These are phyloP conservation scores for Bellardia bayeri DNA, from an alignment of 2,888 invertebrate species.

Conservation along the genomic window DNA sequence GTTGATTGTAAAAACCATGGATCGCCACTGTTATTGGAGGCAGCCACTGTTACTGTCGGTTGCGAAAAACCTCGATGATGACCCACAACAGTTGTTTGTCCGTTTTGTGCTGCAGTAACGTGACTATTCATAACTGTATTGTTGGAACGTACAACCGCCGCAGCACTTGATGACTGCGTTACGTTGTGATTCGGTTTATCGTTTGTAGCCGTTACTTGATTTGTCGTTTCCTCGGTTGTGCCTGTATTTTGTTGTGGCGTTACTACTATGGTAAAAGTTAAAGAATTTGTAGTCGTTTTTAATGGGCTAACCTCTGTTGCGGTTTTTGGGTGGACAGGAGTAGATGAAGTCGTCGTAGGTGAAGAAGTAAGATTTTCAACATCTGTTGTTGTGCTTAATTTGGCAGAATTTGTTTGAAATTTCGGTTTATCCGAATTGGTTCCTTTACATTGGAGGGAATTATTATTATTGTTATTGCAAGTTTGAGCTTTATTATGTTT, in stretches of 20 bases:
- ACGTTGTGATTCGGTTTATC: conserved; percentile 23
- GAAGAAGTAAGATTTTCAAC: conserved; percentile 27
- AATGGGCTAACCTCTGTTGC: conserved; percentile 66
- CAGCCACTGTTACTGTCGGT: conserved; percentile 82
- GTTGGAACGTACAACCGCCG: conserved; percentile 64
- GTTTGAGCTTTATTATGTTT: conserved; percentile 58
- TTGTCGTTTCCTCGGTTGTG: conserved; percentile 62
- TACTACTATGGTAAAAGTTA: conserved; percentile 12
- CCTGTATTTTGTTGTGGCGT: conserved; percentile 45
- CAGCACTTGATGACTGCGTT: conserved; percentile 61
- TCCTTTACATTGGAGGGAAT: conserved; percentile 74
- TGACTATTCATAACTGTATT: conserved; percentile 84
- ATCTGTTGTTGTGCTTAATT: conserved; percentile 72
- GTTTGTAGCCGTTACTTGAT: conserved; percentile 40
- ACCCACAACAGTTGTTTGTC: conserved; percentile 84
- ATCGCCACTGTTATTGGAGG: conserved; percentile 82
- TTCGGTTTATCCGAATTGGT: conserved; percentile 61
- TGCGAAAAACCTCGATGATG: conserved; percentile 85
- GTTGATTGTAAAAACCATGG: conserved; percentile 85
- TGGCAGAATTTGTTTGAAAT: conserved; percentile 68
- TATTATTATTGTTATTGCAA: conserved; percentile 61
- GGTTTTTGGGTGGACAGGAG: conserved; percentile 54
- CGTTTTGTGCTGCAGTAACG: conserved; percentile 84
- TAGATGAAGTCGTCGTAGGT: conserved; percentile 7
- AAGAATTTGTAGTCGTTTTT: conserved; percentile 62